These are phyloP conservation scores for Istiophorus platypterus DNA, from an alignment of 2,113 vertebrate genomes.

Conservation along the genomic window DNA sequence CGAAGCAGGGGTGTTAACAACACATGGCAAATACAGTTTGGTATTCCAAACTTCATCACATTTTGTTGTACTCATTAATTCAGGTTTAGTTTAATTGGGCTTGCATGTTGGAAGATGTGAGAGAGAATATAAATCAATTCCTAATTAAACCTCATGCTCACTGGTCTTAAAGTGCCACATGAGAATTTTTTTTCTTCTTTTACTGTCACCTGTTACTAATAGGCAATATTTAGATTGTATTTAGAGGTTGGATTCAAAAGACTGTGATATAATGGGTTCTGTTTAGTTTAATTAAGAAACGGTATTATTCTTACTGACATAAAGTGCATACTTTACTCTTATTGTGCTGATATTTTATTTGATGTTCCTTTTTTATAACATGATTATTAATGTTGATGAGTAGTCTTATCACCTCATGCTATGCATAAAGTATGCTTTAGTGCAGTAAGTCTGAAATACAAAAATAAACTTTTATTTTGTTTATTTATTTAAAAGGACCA, in stretches of 20 bases:
- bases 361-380: not conserved
- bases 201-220: no score
- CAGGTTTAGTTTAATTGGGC: not conserved
- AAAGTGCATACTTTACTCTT: not conserved
- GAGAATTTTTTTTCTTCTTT: not conserved
- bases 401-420: no score
- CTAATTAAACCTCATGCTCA: not conserved
- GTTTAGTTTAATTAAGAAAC: no score
- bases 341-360: not conserved
- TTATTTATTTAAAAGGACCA: not conserved
- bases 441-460: no score
- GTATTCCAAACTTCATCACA: not conserved
- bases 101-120: not conserved
- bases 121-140: not conserved
- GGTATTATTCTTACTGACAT: no score
- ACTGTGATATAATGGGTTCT: no score
- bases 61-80: not conserved
- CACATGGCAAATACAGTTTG: conserved; percentile 9
- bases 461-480: no score
- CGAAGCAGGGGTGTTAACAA: conserved; percentile 15
- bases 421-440: no score
- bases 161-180: not conserved
- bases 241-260: no score
- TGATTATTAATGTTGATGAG: not conserved
- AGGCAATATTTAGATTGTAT: no score